Evolutionary conservation across 2,888 invertebrate species (phyloP), one percentile per base, ranked within the genome.

Genomic region (Koerneria pararmatus): DNA sequence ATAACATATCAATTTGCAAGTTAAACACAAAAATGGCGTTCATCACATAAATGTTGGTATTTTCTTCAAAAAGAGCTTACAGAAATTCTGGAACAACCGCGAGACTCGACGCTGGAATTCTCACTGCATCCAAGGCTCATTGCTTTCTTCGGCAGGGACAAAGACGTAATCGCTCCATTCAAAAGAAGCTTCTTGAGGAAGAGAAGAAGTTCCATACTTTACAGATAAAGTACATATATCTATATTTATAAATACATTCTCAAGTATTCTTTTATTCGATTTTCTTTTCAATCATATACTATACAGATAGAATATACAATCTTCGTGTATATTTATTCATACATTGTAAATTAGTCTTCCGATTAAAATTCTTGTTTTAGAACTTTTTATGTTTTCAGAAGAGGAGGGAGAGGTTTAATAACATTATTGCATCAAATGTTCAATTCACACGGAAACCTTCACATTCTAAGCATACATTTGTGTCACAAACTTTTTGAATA

Each of bases 121-220:
- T 71, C 77, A 29, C 71, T 82, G 6, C 82, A 80, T 65, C 78
- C 80, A 15, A 73, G 77, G n/a, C 65, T 82, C 19, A 82, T 82
- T 58, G 70, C 70, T 53, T 82, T 78, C 68, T 82, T 82, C 65
- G 82, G 82, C 11, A 64, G 78, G 46, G 79, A 79, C 58, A 71
- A 73, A 6, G 82, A 79, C n/a, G 70, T 77, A 61, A 75, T 79
- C 41, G 75, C 80, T 54, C 76, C 78, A 41, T 62, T 71, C 53
- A 78, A 82, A 56, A 67, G 74, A 27, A 76, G 76, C 61, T 68
- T 73, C 49, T 69, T 76, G 56, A 75, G 74, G 64, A 74, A 74
- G 65, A 51, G 76, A 41, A 76, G 74, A 60, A 74, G 74, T 22
- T 74, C 74, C 19, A 74, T 76, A 46, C 71, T 76, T 31, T 76